Evolutionary conservation across 2,113 vertebrate species (phyloP), one percentile per base, ranked within the genome.

Genomic region (Mastomys coucha): DNA sequence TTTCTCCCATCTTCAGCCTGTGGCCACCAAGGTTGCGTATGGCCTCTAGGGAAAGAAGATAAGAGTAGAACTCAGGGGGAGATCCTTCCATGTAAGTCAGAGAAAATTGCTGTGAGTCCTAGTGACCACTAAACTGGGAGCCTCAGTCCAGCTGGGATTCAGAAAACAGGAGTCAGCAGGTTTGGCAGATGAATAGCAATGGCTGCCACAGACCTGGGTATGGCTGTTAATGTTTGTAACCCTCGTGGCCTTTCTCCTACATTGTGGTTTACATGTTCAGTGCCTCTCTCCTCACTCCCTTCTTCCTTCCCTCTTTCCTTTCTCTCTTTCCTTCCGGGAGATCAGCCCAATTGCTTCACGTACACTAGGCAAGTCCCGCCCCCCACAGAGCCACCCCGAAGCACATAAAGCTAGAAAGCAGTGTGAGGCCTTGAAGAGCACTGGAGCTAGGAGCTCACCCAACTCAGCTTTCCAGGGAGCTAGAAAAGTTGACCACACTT

Each of bases 221-320:
- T 5, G 19, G 17, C 49, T 9, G 1, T 72, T 26, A 65, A 3
- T 0, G 16, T n/a, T 24, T 31, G 8, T 19, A 14, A 20, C 24
- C 24, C 45, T 70, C 28, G 16, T 31, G 12, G 16, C 22, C 58
- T 92, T 45, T 82, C 28, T 82, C 60, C 69, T 81, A 6, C 28
- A n/a, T 36, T 7, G 28, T 49, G n/a, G 22, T 82, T 73, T 51
- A 14, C 67, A 5, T 81, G 78, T 33, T 49, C 8, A 53, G 26
- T 6, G 11, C 19, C 33, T 22, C 33, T 49, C 5, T 36, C 51
- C 17, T 80, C 12, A 10, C 51, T 56, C 33, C 17, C 49, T 78
- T 51, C 28, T 53, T 20, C 53, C 7, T 31, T 78, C 53, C 28
- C 76, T 17, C 28, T 33, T 28, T 63, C 5, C 22, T 60, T 84